Evolutionary conservation across 1,140 invertebrate species (phyloP), one percentile per base, ranked within the genome.

Genomic region (Lithobius niger): DNA sequence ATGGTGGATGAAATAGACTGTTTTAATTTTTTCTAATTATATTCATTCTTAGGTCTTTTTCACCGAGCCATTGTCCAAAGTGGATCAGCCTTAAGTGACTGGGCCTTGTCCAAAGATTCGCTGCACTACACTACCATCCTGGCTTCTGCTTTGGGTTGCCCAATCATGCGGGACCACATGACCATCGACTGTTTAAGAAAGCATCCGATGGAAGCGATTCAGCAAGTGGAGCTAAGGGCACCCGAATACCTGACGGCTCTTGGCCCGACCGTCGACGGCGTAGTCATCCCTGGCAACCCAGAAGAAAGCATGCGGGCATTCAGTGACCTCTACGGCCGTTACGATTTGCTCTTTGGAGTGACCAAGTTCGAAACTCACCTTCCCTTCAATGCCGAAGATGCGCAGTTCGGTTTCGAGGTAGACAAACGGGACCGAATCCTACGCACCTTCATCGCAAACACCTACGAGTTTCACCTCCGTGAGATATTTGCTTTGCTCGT

Each of bases 401-500:
- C 94, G 16, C 82, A 87, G 64, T 86, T 90, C 63, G 95, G 95
- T 21, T 91, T 98, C 65, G 88, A 93, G 65, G 84, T 86, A 43
- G 83, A 87, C 64, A 75, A 88, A 56, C 79, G 93, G 56, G 88
- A 93, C 66, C 83, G 85, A 68, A 92, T 96, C 63, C 81, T 97
- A 60, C 78, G 93, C 60, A 96, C 92, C 6, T 89, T 97, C 65
- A 76, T 81, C 42, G 84, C 90, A 21, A 86, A 89, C 68, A 85
- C 91, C 68, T 81, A 83, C n/a, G 84, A 83, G 65, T 92, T 89
- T 72, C 93, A 97, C 69, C 77, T 95, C 59, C 92, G 90, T 63
- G 93, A 98, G 71, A 96, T 98, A 67, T 94, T 93, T 72, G 91
- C 94, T 64, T 96, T 94, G 36, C 83, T 95, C 22, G 84, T 97